Evolutionary conservation across 2,113 vertebrate species (phyloP).

Genomic region (Plestiodon gilberti): DNA sequence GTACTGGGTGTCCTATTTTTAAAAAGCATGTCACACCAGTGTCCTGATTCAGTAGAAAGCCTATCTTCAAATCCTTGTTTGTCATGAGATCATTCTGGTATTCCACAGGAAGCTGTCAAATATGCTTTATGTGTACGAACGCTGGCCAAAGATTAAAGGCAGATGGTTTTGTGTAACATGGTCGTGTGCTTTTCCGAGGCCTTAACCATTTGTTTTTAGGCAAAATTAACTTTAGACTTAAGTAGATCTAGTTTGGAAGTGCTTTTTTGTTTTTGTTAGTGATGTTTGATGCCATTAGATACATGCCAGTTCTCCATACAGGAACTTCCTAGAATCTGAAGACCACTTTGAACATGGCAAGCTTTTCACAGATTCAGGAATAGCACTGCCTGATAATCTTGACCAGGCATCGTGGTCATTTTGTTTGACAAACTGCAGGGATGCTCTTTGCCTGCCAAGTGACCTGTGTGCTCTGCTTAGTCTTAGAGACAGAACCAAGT

Average conservation of each 20-base stretch:
- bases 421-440: not conserved
- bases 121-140: not conserved
- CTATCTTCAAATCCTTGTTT: constrained; percentile 46
- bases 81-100: constrained; percentile 40
- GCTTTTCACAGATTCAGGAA: not conserved
- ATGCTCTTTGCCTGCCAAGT: too few species aligned
- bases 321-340: constrained; percentile 1
- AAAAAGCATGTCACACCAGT: constrained; percentile 46
- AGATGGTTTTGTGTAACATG: constrained; percentile 21
- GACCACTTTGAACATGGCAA: not conserved
- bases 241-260: not conserved
- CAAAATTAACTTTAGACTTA: not conserved
- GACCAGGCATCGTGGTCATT: not conserved
- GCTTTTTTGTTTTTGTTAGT: not conserved
- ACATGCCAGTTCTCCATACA: constrained; percentile 26
- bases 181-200: not conserved
- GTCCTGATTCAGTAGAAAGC: constrained; percentile 65
- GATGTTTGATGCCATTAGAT: constrained; percentile 18
- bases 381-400: not conserved
- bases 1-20: constrained; percentile 55
- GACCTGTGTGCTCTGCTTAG: too few species aligned
- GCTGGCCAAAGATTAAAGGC: constrained; percentile 19
- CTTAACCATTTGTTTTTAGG: constrained; percentile 2
- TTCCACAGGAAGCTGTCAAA: constrained; percentile 35
- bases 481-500: too few species aligned